Base-by-base conservation (phyloP, 30 jellyfish, hydroid and myxozoan species). In the Chrysaora quinquecirrha region DNA sequence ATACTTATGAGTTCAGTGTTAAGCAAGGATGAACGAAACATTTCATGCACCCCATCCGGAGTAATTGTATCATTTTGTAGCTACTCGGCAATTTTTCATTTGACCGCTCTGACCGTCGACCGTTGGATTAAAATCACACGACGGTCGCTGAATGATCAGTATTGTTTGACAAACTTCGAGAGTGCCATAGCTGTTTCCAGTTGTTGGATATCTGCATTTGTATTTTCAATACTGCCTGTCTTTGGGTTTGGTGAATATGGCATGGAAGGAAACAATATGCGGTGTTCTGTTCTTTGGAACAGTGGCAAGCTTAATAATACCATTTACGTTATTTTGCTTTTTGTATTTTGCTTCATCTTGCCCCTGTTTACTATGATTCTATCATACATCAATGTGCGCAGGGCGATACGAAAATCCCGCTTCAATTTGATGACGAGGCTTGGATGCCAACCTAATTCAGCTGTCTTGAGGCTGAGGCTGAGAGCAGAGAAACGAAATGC, bases 401-500 rank as follows among this genome's bases (percentile, higher is more conserved):
- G 60, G 22, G 27, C 35, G 21, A 35, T 84, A 0, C 86, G 87
- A 7, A 18, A n/a, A 0, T 58, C 80, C 30, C 74, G 95, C 11
- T 21, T 19, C 24, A 18, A 23, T 0, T 35, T 35, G 21, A n/a
- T 71, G 2, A 54, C 28, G 12, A 46, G 28, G 30, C 64, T 64
- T 43, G 74, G 34, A n/a, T 16, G 27, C 1, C 30, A 35, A 11
- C 38, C 88, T 0, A 28, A 48, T 0, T 34, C 65, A 1, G 83
- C 47, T 9, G n/a, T 80, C 21, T 12, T 66, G 31, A 38, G 64
- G 12, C 6, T 34, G 77, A 38, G 86, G 22, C 23, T 33, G 54
- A 73, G 35, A 33, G 95, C 95, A 1, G 95, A 84, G 78, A 46
- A 78, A 21, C 88, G 88, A 10, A 46, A 54, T 30, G 49, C 78